Evolutionary conservation across 2,113 vertebrate species (phyloP), one percentile per base, ranked within the genome.

Genomic region (Paracanthobrama guichenoti): DNA sequence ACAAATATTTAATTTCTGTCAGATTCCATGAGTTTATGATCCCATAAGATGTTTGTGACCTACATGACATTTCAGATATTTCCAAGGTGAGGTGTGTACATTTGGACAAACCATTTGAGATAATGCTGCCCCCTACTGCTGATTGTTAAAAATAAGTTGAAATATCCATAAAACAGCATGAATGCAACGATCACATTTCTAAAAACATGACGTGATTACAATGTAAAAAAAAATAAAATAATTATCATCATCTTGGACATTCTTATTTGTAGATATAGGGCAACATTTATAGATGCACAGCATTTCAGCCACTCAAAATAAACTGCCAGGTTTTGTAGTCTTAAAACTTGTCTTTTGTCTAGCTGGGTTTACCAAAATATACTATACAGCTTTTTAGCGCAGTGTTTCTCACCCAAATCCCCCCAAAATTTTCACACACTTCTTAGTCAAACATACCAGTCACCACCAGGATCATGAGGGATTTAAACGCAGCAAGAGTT

Each of bases 391-490:
- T 22, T n/a, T 69, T 12, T 69, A 69, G 35, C 18, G 2, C 9
- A 22, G 11, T 69, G 35, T 12, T 42, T 42, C 66, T 42, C 10
- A 42, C 20, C 66, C 20, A 39, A 69, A 12, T 1, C 18, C 9
- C 35, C 10, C 66, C 18, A 20, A 48, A 50, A 31, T 10, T 28
- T 8, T 18, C 46, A 75, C 46, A 75, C 7, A 75, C 48, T 75
- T 9, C 73, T 53, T 20, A 24, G 26, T 75, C 8, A 8, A 28
- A 50, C 26, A 53, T 10, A 31, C 14, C 24, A 22, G 16, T 75
- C 73, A 75, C 46, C 46, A 75, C 53, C 53, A 75, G 26, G 8
- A 87, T 83, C 85, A 83, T 53, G 62, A 87, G 60, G 74, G 31
- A 53, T 75, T 75, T 53, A 20, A 16, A 53, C 8, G 4, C 78